Evolutionary conservation across 2,113 vertebrate genomes (phyloP), one percentile per base, ranked within the genome.

Genomic region (Anguilla rostrata): DNA sequence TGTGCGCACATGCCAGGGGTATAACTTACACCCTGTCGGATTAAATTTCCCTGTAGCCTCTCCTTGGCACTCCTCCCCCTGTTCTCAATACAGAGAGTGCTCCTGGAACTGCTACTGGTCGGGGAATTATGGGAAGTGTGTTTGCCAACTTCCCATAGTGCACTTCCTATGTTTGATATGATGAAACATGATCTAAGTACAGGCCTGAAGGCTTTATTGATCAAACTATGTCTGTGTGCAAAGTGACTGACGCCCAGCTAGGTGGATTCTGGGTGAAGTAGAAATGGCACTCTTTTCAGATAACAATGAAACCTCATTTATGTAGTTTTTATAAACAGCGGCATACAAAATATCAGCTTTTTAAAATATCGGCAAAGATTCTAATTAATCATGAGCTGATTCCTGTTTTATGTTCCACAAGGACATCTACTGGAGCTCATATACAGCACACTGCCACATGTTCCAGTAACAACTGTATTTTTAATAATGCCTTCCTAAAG

Each of bases 31-130:
- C 79, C 56, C 53, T 39, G 49, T 29, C n/a, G 7, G 56, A 22
- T 86, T 49, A 20, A 82, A 26, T 86, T 86, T 86, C 85, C 56
- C 85, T 46, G n/a, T 75, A 34, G 9, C 71, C 71, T 75, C 71
- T 12, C 11, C 71, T 26, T 75, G 85, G 85, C 49, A 39, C 53
- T 34, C 14, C 15, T 81, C 22, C 79, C 79, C 20, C 5, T 75
- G 71, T 75, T 34, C 71, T 39, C 56, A 5, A 18, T 22, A 34
- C 79, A n/a, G 85, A 29, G 40, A 81, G 71, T 75, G n/a, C 71
- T 75, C 34, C 85, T 34, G 29, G 71, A 41, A 80, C 75, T 83
- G 49, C 29, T 83, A 39, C 0, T 49, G 46, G 43, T 63, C 81
- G 18, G 22, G 39, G 84, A 78, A 78, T 60, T 83, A 57, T 83